A percentile compares a stretch with the other conserved stretches of the same genome.
phyloP scores from a whole-genome alignment of 2,113 vertebrate species.

The Columba janthina region DNA sequence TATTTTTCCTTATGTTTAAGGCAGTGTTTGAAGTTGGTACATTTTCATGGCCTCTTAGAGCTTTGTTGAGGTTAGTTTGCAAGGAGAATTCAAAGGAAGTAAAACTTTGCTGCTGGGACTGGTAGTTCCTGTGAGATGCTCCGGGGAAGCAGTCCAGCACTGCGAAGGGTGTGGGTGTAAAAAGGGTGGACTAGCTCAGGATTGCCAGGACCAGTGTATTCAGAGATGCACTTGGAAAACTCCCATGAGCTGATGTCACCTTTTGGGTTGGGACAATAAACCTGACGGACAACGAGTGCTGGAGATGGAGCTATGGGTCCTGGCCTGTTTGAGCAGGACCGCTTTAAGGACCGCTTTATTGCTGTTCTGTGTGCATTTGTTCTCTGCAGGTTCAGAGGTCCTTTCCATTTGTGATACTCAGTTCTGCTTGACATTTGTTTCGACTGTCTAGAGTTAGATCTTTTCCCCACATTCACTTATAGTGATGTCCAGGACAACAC shows the following conservation, averaged over 20 bases:
- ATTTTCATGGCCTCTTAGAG: neutral
- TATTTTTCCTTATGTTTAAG: neutral
- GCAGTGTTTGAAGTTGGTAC: neutral
- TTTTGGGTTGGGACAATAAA: neutral
- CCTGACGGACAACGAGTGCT: neutral
- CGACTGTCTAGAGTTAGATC: neutral
- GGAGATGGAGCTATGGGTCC: neutral
- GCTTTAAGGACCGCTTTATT: neutral
- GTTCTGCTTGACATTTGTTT: neutral
- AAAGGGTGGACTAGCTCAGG: neutral
- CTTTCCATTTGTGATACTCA: neutral
- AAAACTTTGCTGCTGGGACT: neutral
- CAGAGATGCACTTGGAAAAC: neutral
- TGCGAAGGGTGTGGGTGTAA: neutral
- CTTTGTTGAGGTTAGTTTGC: neutral
- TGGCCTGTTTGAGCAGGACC: neutral
- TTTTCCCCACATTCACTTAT: neutral
- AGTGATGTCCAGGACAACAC: neutral
- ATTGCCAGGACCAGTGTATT: neutral
- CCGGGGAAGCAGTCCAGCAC: neutral
- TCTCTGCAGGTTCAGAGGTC: neutral
- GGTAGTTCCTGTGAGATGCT: neutral
- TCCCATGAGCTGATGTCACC: rapidly evolving
- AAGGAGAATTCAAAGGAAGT: neutral
- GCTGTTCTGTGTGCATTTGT: neutral